A percentile compares a stretch with the other conserved stretches of the same genome.
These are phyloP conservation scores for Dinoponera quadriceps DNA, from an alignment of 1,140 invertebrate genomes.

Conservation along the genomic window DNA sequence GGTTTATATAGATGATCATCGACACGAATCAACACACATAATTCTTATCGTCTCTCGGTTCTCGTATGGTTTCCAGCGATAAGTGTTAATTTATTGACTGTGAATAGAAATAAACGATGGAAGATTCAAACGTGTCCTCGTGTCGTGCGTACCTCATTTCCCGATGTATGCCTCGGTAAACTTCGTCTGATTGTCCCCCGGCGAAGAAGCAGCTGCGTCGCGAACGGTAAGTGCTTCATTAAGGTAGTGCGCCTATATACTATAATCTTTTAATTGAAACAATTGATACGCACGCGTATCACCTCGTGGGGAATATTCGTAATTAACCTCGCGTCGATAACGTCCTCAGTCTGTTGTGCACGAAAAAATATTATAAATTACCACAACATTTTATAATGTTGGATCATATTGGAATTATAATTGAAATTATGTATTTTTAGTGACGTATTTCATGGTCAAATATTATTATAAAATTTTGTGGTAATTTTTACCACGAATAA, in stretches of 20 bases:
- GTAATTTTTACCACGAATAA: too few relatives aligned
- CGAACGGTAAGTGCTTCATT: slow-evolving; percentile 57
- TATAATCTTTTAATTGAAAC: slow-evolving; percentile 7
- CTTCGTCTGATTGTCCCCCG: slow-evolving; percentile 34
- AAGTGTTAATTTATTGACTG: slow-evolving; percentile 85
- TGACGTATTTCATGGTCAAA: too few relatives aligned
- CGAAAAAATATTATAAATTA: too few relatives aligned
- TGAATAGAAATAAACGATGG: slow-evolving; percentile 82
- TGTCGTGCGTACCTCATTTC: slow-evolving; percentile 8
- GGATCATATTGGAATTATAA: too few relatives aligned
- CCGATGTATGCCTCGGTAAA: neutral
- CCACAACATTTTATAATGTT: too few relatives aligned
- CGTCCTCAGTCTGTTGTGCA: too few relatives aligned
- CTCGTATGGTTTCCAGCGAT: slow-evolving; percentile 79
- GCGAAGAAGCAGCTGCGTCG: slow-evolving; percentile 9
- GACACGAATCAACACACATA: slow-evolving; percentile 65
- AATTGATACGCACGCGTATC: neutral
- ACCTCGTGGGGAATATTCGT: too few relatives aligned
- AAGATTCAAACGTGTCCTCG: slow-evolving; percentile 60
- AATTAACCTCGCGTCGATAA: too few relatives aligned
- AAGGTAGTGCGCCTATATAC: slow-evolving; percentile 26
- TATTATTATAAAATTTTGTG: too few relatives aligned
- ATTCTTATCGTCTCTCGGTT: slow-evolving; percentile 76
- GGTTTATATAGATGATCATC: slow-evolving; percentile 68
- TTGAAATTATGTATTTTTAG: too few relatives aligned